These are phyloP conservation scores for Enteromius fasciolatus DNA, from an alignment of 2,797 vertebrate genomes.

Conservation along the genomic window DNA sequence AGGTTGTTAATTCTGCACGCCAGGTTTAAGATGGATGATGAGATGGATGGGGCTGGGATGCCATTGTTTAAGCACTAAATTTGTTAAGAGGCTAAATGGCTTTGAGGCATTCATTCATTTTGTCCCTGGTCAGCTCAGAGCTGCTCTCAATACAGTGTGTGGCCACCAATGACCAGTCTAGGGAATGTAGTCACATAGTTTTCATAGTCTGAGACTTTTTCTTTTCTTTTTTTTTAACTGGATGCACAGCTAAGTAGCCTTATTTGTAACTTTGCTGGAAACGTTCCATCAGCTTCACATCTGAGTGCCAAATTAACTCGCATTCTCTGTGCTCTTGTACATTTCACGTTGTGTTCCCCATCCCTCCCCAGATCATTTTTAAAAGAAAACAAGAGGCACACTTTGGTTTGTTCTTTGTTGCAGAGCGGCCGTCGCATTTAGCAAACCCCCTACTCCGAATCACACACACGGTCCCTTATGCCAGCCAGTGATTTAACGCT, in stretches of 20 bases:
- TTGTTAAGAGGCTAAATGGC: constrained; percentile 45
- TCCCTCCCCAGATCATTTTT: constrained; percentile 40
- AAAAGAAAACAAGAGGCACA: constrained; percentile 58
- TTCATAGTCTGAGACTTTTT: background rate
- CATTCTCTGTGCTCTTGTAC: constrained; percentile 54
- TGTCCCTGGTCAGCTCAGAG: constrained; percentile 18
- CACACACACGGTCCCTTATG: constrained; percentile 44
- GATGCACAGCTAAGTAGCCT: background rate
- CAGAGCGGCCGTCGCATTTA: constrained; percentile 5
- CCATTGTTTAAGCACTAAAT: constrained; percentile 54
- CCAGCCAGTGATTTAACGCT: constrained; percentile 51
- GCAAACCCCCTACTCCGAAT: constrained; percentile 36
- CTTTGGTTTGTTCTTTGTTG: constrained; percentile 51
- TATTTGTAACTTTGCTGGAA: constrained; percentile 29
- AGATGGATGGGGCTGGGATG: constrained; percentile 25
- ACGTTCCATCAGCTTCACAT: constrained; percentile 18
- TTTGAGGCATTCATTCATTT: constrained; percentile 18
- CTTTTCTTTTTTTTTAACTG: background rate
- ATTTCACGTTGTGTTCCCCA: constrained; percentile 25
- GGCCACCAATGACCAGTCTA: constrained; percentile 1
- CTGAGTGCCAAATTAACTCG: constrained; percentile 25
- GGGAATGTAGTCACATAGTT: constrained; percentile 19
- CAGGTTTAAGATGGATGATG: constrained; percentile 57
- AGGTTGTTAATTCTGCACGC: constrained; percentile 72
- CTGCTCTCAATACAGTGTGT: background rate